A percentile compares a stretch with the other conserved stretches of the same genome.
Conservation (phyloP, 2,113 vertebrate genomes). For the Aegotheles bennettii region DNA sequence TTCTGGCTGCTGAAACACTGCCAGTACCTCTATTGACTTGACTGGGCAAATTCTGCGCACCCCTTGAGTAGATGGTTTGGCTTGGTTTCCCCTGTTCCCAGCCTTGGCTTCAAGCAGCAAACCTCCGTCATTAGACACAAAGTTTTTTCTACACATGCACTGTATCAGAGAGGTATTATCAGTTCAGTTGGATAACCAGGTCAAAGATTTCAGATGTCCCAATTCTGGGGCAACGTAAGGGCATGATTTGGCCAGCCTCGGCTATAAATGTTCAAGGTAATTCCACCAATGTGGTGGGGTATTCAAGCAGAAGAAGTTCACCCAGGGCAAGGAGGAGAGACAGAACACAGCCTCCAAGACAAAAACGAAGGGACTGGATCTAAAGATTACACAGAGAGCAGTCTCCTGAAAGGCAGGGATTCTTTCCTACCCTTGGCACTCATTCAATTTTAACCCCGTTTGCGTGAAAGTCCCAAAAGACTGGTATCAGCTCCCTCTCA, state of each 20-base stretch:
- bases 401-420: neutral
- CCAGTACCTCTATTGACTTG: slow-evolving; percentile 8
- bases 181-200: neutral
- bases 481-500: slow-evolving; percentile 40
- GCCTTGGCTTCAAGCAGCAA: slow-evolving; percentile 6
- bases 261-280: neutral
- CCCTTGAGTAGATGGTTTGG: slow-evolving; percentile 35
- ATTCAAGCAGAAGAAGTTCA: slow-evolving; percentile 24
- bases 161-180: slow-evolving; percentile 14
- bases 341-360: neutral
- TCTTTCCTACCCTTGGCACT: slow-evolving; percentile 40
- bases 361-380: neutral
- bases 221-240: neutral
- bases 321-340: neutral
- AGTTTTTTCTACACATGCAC: neutral
- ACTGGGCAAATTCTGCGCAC: slow-evolving; percentile 32
- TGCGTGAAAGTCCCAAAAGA: neutral
- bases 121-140: neutral
- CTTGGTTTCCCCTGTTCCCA: neutral
- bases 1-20: neutral
- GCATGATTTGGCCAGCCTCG: neutral
- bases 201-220: neutral
- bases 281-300: neutral
- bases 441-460: slow-evolving; percentile 26
- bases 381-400: neutral